Conservation (phyloP, 2,797 vertebrate genomes). For the Hypotaenidia philippensis region DNA sequence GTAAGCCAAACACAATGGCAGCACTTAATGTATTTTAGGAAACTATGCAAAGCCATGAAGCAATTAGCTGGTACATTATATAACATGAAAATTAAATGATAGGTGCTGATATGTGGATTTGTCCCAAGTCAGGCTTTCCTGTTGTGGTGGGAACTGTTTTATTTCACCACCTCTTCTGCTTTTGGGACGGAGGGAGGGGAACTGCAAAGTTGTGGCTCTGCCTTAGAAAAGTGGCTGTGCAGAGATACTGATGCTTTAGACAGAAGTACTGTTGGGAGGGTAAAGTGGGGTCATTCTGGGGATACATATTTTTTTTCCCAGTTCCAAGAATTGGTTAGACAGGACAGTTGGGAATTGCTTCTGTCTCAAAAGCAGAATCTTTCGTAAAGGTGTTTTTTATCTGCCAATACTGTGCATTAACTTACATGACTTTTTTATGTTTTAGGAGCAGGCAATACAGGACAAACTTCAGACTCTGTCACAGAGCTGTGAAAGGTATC, state of each 20-base stretch:
- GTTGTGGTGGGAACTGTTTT: neutral
- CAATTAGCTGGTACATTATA: neutral
- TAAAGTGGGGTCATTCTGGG: neutral
- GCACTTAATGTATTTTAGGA: neutral
- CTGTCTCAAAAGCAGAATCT: neutral
- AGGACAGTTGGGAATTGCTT: neutral
- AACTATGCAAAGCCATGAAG: neutral
- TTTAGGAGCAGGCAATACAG: conserved; percentile 79
- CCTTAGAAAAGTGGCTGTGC: neutral
- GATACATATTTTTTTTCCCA: neutral
- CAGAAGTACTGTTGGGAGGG: neutral
- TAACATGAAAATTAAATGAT: neutral
- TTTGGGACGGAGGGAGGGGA: neutral
- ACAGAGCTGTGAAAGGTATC: conserved; percentile 83
- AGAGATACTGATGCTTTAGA: neutral
- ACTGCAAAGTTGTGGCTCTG: neutral
- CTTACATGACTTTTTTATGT: conserved; percentile 42
- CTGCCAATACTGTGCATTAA: neutral
- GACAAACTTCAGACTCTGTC: conserved; percentile 76
- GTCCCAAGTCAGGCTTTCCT: neutral
- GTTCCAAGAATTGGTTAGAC: neutral
- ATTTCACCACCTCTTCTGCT: neutral
- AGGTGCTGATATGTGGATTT: neutral
- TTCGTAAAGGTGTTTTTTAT: neutral
- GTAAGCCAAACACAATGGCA: neutral